A percentile compares a stretch with the other conserved stretches of the same genome.
These are phyloP conservation scores for Menidia beryllina DNA, from an alignment of 2,113 vertebrate species.

Conservation along the genomic window DNA sequence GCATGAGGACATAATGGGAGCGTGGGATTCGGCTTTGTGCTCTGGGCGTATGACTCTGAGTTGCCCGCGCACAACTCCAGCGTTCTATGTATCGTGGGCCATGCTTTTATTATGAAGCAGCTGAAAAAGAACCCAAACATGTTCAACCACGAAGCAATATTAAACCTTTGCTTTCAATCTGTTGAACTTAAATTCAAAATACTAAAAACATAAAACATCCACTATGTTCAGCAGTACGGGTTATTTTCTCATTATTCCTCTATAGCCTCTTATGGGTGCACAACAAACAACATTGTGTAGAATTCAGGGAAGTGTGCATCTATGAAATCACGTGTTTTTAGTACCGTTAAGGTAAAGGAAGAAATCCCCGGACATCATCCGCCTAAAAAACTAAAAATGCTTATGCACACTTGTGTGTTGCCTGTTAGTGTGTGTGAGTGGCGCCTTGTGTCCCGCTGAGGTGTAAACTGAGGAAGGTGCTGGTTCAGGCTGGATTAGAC, in stretches of 20 bases:
- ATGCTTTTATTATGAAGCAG: too few relatives aligned
- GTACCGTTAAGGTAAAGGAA: neutral
- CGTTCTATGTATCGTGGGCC: too few relatives aligned
- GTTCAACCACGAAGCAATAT: too few relatives aligned
- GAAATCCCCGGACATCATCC: neutral
- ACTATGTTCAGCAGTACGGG: neutral
- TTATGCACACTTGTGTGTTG: neutral
- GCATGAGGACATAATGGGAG: too few relatives aligned
- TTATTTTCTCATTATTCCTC: neutral
- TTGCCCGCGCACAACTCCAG: too few relatives aligned
- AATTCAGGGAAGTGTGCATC: slow-evolving; percentile 4
- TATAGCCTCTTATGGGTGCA: neutral
- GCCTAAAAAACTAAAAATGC: neutral
- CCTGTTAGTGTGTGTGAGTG: neutral
- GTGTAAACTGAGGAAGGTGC: slow-evolving; percentile 41
- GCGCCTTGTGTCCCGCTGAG: slow-evolving; percentile 14
- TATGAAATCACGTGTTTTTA: neutral
- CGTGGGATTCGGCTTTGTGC: too few relatives aligned
- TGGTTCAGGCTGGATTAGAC: slow-evolving; percentile 39
- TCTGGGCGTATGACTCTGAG: too few relatives aligned
- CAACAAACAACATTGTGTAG: too few relatives aligned
- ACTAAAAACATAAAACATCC: neutral
- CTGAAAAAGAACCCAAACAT: too few relatives aligned
- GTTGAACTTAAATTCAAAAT: too few relatives aligned
- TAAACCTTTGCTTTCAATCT: too few relatives aligned